These are phyloP conservation scores for Drosophila cardini DNA, from an alignment of 1,140 invertebrate genomes.

Conservation along the genomic window DNA sequence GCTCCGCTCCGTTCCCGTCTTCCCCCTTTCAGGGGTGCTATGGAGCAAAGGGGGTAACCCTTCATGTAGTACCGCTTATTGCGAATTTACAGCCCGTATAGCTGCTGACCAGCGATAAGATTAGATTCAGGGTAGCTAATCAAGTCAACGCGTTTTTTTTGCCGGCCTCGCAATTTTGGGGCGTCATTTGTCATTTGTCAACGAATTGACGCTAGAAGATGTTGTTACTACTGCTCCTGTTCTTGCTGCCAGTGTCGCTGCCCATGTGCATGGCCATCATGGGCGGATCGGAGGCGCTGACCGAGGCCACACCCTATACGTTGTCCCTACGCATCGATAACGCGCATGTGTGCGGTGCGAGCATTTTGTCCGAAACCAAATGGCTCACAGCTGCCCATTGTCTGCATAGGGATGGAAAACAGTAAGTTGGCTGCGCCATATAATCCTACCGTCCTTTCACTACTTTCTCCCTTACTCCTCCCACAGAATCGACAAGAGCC, in stretches of 20 bases:
- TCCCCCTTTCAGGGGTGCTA: not conserved
- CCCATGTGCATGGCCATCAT: conserved; percentile 38
- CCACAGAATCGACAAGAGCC: conserved; percentile 47
- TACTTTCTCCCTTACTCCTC: not conserved
- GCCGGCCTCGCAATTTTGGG: conserved; percentile 1
- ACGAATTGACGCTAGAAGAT: conserved; percentile 20
- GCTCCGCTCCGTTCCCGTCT: not conserved
- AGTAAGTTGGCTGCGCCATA: conserved; percentile 45
- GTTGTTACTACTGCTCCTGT: conserved; percentile 21
- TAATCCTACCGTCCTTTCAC: not conserved
- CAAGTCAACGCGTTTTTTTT: conserved; percentile 10
- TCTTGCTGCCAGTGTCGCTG: not conserved
- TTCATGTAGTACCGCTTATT: not conserved
- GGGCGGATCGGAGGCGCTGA: conserved; percentile 65
- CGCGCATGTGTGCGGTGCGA: conserved; percentile 69
- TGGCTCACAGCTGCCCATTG: conserved; percentile 78
- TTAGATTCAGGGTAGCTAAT: conserved; percentile 50
- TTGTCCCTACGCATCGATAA: conserved; percentile 72
- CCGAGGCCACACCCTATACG: conserved; percentile 56
- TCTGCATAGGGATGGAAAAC: conserved; percentile 47
- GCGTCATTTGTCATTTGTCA: conserved; percentile 44
- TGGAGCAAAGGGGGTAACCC: not conserved
- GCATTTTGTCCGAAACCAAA: conserved; percentile 45
- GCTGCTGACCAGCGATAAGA: conserved; percentile 54
- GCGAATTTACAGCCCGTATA: conserved; percentile 37